Evolutionary conservation across 2,797 vertebrate genomes (phyloP).

Genomic region (Argyrosomus regius): DNA sequence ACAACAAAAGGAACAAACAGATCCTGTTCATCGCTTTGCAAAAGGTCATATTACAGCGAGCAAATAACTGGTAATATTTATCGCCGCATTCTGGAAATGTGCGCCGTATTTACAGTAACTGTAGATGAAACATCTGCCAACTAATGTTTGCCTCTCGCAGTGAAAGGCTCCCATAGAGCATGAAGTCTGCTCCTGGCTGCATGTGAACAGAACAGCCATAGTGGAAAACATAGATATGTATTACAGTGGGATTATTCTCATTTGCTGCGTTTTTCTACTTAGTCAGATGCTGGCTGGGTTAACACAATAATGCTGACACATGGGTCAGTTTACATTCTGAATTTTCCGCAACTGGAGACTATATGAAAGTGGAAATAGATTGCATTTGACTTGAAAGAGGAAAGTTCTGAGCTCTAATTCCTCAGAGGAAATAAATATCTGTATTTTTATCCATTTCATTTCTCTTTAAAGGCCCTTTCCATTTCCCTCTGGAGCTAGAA

Average conservation of each 20-base stretch:
- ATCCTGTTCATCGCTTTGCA: slow-evolving; percentile 42
- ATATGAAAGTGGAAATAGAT: slow-evolving; percentile 66
- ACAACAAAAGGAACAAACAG: slow-evolving; percentile 32
- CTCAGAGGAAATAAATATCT: slow-evolving; percentile 65
- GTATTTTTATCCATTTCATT: slow-evolving; percentile 68
- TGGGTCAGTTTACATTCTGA: slow-evolving; percentile 50
- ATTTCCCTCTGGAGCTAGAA: slow-evolving; percentile 59
- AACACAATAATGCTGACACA: slow-evolving; percentile 41
- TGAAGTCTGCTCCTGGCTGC: slow-evolving; percentile 3
- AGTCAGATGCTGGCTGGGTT: slow-evolving; percentile 21
- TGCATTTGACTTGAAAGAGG: slow-evolving; percentile 70
- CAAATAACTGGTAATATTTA: slow-evolving; percentile 58
- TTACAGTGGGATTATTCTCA: slow-evolving; percentile 28
- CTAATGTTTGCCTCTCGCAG: slow-evolving; percentile 39
- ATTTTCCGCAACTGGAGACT: slow-evolving; percentile 39
- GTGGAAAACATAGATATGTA: neutral
- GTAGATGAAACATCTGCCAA: slow-evolving; percentile 47
- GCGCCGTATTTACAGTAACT: slow-evolving; percentile 51
- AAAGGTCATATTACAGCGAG: slow-evolving; percentile 40
- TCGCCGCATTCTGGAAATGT: slow-evolving; percentile 32
- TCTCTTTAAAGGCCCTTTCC: slow-evolving; percentile 50
- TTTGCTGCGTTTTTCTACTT: slow-evolving; percentile 32
- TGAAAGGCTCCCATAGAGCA: slow-evolving; percentile 17
- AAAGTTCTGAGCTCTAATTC: slow-evolving; percentile 64
- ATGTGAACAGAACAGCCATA: neutral